phyloP scores from a whole-genome alignment of 2,797 vertebrate species.

The Squalus acanthias region DNA sequence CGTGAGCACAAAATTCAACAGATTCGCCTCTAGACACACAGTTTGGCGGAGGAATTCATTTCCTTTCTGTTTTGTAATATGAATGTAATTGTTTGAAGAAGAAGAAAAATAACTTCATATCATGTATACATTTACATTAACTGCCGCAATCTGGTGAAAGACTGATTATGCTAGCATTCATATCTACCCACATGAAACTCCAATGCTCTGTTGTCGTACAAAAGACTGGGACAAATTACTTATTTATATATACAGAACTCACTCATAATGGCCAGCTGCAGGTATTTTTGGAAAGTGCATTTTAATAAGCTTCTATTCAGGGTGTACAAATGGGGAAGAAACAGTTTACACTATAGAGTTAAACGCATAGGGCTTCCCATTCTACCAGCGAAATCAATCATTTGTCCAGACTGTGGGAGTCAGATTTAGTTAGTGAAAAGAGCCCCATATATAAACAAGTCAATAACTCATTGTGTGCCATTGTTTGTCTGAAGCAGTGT shows the following conservation, averaged over 20 bases:
- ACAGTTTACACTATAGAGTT: conserved; percentile 70
- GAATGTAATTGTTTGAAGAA: conserved; percentile 32
- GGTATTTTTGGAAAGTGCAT: conserved; percentile 74
- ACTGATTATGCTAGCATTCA: conserved; percentile 50
- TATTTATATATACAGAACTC: conserved; percentile 74
- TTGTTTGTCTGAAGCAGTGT: conserved; percentile 66
- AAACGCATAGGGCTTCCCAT: conserved; percentile 61
- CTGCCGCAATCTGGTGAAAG: conserved; percentile 37
- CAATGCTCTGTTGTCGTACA: conserved; percentile 63
- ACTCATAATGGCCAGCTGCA: conserved; percentile 71
- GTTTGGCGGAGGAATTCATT: conserved; percentile 37
- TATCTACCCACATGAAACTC: conserved; percentile 59
- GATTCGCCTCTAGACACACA: conserved; percentile 30
- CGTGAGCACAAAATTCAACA: conserved; percentile 19
- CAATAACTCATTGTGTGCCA: conserved; percentile 80
- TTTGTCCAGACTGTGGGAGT: conserved; percentile 75
- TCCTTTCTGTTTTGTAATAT: conserved; percentile 35
- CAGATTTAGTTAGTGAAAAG: conserved; percentile 73
- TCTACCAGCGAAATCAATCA: conserved; percentile 76
- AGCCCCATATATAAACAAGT: conserved; percentile 74
- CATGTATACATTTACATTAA: conserved; percentile 36
- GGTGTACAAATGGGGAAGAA: conserved; percentile 64
- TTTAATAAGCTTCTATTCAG: conserved; percentile 72
- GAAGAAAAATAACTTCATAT: conserved; percentile 32
- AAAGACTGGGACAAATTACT: conserved; percentile 72